phyloP scores from a whole-genome alignment of 1,140 invertebrate species.

The Drosophila bifasciata region DNA sequence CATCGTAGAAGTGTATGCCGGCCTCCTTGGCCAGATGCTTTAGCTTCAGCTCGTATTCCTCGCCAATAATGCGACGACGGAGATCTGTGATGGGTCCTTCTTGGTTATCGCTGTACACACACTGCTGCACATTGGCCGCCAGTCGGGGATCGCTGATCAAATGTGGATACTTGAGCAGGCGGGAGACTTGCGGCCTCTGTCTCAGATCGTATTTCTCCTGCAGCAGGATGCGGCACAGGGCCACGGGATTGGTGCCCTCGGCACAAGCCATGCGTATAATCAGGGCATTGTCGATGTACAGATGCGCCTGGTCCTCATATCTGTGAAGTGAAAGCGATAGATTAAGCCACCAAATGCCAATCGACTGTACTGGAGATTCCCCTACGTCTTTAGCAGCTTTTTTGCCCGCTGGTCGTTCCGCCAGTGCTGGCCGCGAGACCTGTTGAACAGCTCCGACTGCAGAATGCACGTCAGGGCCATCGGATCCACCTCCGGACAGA shows the following conservation, averaged over 20 bases:
- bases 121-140: slow-evolving; percentile 87
- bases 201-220: slow-evolving; percentile 85
- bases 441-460: slow-evolving; percentile 67
- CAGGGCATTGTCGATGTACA: slow-evolving; percentile 84
- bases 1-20: slow-evolving; percentile 90
- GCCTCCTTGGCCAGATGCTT: slow-evolving; percentile 86
- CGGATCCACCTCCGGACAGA: slow-evolving; percentile 81
- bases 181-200: slow-evolving; percentile 84
- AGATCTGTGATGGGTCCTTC: slow-evolving; percentile 90
- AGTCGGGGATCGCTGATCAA: slow-evolving; percentile 88
- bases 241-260: slow-evolving; percentile 86
- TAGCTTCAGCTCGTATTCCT: slow-evolving; percentile 90
- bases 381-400: slow-evolving; percentile 63
- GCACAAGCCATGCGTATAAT: slow-evolving; percentile 86
- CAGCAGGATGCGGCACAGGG: slow-evolving; percentile 88
- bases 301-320: slow-evolving; percentile 65
- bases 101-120: slow-evolving; percentile 88
- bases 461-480: slow-evolving; percentile 86
- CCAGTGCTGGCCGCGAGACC: slow-evolving; percentile 84
- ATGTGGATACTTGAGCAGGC: slow-evolving; percentile 88
- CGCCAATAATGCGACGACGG: slow-evolving; percentile 89
- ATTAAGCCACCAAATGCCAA: background rate
- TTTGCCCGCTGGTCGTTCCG: slow-evolving; percentile 68
- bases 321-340: slow-evolving; percentile 22
- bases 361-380: background rate